Percentiles rank a stretch among this genome's conserved stretches.
Evolutionary conservation across 2,888 invertebrate species (phyloP).

Genomic region (Habroteleia sp.): DNA sequence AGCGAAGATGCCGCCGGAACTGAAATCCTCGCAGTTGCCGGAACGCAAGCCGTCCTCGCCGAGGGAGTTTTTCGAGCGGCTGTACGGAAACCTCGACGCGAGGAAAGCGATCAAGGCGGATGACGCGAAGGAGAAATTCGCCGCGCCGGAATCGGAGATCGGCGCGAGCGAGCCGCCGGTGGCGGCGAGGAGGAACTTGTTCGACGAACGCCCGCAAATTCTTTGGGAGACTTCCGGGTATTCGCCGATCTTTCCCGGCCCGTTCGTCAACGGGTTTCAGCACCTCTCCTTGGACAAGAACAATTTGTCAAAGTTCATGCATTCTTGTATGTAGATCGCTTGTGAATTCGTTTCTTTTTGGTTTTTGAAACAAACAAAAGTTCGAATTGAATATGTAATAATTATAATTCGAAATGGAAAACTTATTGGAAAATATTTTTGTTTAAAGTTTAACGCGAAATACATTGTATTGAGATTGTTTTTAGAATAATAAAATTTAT

Average conservation of each 20-base stretch:
- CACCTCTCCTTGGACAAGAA: conserved; percentile 72
- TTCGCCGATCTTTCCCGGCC: conserved; percentile 62
- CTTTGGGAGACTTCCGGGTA: neutral
- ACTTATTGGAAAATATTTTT: no score
- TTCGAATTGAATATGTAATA: no score
- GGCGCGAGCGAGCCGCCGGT: neutral
- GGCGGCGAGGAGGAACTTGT: conserved; percentile 20
- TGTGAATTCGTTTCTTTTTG: no score
- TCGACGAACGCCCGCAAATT: conserved; percentile 23
- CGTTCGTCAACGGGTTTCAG: conserved; percentile 68
- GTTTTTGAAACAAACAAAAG: no score
- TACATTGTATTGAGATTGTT: no score
- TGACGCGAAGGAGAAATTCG: conserved; percentile 64
- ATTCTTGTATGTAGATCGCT: no score
- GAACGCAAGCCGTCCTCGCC: conserved; percentile 86
- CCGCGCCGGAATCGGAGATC: no score
- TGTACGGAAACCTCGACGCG: conserved; percentile 89
- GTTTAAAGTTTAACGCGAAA: no score
- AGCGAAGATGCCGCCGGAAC: conserved; percentile 73
- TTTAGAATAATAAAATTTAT: no score
- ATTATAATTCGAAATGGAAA: no score
- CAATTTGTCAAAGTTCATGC: conserved; percentile 81
- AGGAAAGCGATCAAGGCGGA: conserved; percentile 65
- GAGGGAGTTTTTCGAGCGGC: conserved; percentile 89
- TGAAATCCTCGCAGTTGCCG: conserved; percentile 40